Base-by-base conservation (phyloP, 2,888 invertebrate genomes). In the Spisula subtruncata region DNA sequence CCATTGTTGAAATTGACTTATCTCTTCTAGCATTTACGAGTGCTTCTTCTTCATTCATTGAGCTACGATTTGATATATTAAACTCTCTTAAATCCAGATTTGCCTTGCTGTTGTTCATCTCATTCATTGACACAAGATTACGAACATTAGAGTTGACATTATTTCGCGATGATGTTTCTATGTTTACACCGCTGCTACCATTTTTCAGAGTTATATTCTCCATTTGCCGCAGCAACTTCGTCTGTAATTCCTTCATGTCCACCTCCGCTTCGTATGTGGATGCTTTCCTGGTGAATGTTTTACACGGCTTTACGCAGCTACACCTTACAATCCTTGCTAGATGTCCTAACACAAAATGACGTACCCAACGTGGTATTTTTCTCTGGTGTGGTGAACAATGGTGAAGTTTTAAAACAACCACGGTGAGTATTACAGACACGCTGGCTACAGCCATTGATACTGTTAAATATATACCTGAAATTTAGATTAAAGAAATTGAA, bases 401-500 rank as follows among this genome's bases (percentile, higher is more conserved):
- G 93, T 97, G 97, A 86, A 97, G 97, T 95, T 97, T 97, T 20
- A 97, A 96, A 8, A 97, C 97, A 87, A 97, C 96, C 46, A 97
- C 97, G 14, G 97, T 97, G 96, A 97, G 97, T 90, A 97, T 97
- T 89, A 97, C 97, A 16, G 97, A 97, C 60, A 97, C 96, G 56
- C 97, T 97, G 25, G 97, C 97, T 94, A 97, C 97, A 54, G 97
- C 97, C 97, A 97, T 97, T 51, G 97, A 97, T 18, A 97, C 97
- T 5, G 97, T 97, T 92, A 97, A 95, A 95, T 97, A 97, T 86
- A 97, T 97, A 89, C 97, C 97, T 97, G 94, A 18, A 93, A 88
- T 6, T 51, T 48, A 48, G 48, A 8, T 48, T 12, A 48, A 48
- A 48, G 48, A 12, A 48, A 8, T 48, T 48, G 5, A 48, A 8